Evolutionary conservation across 2,888 invertebrate genomes (phyloP), one percentile per base, ranked within the genome.

Genomic region (Andrena minutula): DNA sequence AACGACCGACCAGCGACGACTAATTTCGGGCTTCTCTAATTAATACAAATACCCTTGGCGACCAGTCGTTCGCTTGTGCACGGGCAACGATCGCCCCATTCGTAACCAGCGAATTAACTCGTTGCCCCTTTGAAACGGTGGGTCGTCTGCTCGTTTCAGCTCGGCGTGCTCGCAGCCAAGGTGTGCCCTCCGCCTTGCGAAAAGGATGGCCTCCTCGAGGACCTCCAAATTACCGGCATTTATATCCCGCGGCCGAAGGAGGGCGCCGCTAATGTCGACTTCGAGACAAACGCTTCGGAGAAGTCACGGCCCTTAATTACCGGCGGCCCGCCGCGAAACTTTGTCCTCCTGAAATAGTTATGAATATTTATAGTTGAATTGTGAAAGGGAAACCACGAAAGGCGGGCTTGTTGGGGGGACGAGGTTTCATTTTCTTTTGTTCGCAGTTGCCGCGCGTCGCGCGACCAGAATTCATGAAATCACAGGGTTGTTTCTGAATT

Each of bases 1-100:
- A 88, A 88, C 79, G 85, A 85, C 83, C 79, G 26, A n/a, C 30
- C 61, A 58, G 73, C 63, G 70, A 75, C 76, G 80, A 82, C 82
- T 88, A 88, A 88, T 88, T 88, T 82, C 74, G 75, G 75, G 63
- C 61, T 83, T 80, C 80, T 75, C 74, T 85, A 85, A 88, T 88
- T 86, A 85, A 88, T 88, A 87, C 83, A 84, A 83, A 88, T 81
- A 88, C 79, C 79, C 70, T 56, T n/a, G 69, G 35, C 47, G 73
- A 78, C 49, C 64, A 41, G 41, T 28, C 58, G 58, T 35, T 56
- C 49, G 28, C 49, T 61, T 16, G 77, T 51, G 49, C 58, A 49
- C 60, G n/a, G 32, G 16, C 41, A 63, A 80, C 64, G 65, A 74
- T 49, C 69, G 47, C 65, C 41, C 35, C 35, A 26, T 41, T 72